Conservation (phyloP, 1,140 invertebrate genomes). For the Leptonema lineaticorne region DNA sequence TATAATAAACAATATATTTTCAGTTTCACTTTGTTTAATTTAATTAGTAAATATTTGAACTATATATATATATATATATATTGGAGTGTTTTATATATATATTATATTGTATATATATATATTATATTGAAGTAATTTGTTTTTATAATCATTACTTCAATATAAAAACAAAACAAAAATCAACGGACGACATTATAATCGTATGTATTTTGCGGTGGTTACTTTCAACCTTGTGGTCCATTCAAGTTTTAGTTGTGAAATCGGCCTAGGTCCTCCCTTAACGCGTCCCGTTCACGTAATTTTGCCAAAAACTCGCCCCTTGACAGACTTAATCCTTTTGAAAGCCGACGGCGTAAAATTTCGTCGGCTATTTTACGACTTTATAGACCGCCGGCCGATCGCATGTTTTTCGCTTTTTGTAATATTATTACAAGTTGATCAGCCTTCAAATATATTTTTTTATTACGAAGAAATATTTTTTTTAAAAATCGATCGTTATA, state of each 20-base stretch:
- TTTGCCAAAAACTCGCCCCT: not conserved
- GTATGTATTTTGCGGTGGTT: not conserved
- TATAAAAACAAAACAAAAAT: no score
- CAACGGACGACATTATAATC: conserved; percentile 5
- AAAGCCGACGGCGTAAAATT: conserved; percentile 13
- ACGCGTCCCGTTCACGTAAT: no score
- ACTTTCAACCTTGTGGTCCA: not conserved
- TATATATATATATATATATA: no score
- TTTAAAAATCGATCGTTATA: no score
- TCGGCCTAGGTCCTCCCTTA: not conserved
- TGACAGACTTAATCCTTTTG: conserved; percentile 16
- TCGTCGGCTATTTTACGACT: conserved; percentile 2
- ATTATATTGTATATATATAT: no score
- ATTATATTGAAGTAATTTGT: no score
- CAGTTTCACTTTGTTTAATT: no score
- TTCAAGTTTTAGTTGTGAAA: not conserved
- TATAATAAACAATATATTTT: no score
- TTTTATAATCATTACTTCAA: no score
- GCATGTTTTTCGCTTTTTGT: not conserved
- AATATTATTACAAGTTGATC: not conserved
- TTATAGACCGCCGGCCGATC: not conserved
- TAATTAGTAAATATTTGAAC: no score
- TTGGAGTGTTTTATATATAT: no score
- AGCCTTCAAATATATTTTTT: not conserved
- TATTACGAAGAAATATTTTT: no score